These are phyloP conservation scores for Schizotus pectinicornis DNA, from an alignment of 2,888 invertebrate species.

Conservation along the genomic window DNA sequence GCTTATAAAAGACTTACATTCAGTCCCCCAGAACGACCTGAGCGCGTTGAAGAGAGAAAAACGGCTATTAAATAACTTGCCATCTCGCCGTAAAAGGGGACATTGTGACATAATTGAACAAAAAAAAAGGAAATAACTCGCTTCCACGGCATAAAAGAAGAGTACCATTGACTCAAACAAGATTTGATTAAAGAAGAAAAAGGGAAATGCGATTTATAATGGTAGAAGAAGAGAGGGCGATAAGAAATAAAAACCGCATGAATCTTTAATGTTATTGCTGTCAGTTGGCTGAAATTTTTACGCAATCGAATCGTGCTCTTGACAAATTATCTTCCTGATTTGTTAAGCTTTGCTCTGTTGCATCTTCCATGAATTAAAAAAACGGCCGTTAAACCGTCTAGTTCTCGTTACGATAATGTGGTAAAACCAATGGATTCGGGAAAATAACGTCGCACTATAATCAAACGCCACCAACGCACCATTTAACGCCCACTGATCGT, in stretches of 20 bases:
- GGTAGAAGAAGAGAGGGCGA: conserved; percentile 16
- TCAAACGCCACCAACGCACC: too few species aligned
- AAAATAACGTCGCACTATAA: too few species aligned
- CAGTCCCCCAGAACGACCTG: conserved; percentile 45
- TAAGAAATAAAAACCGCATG: conserved; percentile 36
- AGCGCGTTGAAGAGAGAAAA: conserved; percentile 46
- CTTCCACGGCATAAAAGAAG: conserved; percentile 16
- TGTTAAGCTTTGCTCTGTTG: conserved; percentile 22
- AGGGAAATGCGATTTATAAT: conserved; percentile 11
- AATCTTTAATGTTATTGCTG: conserved; percentile 36
- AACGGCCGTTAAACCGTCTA: conserved; percentile 3
- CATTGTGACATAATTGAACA: conserved; percentile 44
- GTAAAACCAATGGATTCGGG: too few species aligned
- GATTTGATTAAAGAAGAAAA: conserved; percentile 31
- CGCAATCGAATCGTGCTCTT: conserved; percentile 37
- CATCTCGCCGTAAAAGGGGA: conserved; percentile 38
- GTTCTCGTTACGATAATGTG: not conserved
- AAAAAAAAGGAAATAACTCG: conserved; percentile 24
- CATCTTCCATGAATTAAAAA: conserved; percentile 19
- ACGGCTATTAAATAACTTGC: conserved; percentile 43
- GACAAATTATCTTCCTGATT: conserved; percentile 37
- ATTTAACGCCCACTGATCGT: too few species aligned
- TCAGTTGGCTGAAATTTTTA: conserved; percentile 39
- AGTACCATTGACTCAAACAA: conserved; percentile 25
- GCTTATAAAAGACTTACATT: conserved; percentile 56